Evolutionary conservation across 1,140 invertebrate genomes (phyloP), one percentile per base, ranked within the genome.

Genomic region (Coenobita brevimanus): DNA sequence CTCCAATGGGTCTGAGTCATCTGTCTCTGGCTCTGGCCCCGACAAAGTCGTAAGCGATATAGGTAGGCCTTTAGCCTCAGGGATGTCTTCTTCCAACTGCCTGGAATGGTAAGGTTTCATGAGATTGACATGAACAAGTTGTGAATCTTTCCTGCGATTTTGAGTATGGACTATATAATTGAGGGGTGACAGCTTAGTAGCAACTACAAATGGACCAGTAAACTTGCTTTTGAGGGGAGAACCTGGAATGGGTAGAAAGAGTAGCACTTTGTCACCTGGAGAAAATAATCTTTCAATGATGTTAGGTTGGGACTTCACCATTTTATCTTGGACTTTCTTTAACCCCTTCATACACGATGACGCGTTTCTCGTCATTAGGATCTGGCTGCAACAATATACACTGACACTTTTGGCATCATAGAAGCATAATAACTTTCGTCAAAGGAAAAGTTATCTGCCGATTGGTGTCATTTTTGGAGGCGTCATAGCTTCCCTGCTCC

Each of bases 251-350:
- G 71, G 71, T 24, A 75, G 36, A 24, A 75, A 75, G 13, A 75
- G 36, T 10, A 75, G 36, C 3, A 75, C 79, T 64, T 81, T 64
- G 36, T 81, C 46, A 6, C 79, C 79, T 13, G 46, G 36, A 81
- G 30, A 10, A 41, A 81, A 81, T 13, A 13, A n/a, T 8, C 79
- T 3, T 2, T 30, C 57, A n/a, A 4, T n/a, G 62, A n/a, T 4
- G 4, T 81, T 64, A 21, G n/a, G 21, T 62, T 81, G 50, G 62
- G 60, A 64, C 2, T 62, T 15, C 10, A n/a, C n/a, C n/a, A 24
- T 24, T 81, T 81, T 27, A 60, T 62, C n/a, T 36, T 64, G 2
- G 54, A 17, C 33, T 81, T 21, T n/a, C n/a, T n/a, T n/a, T n/a
- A n/a, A n/a, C n/a, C n/a, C n/a, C n/a, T n/a, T n/a, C n/a, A n/a